Conservation (phyloP, 2,888 invertebrate species). For the Achlya flavicornis region DNA sequence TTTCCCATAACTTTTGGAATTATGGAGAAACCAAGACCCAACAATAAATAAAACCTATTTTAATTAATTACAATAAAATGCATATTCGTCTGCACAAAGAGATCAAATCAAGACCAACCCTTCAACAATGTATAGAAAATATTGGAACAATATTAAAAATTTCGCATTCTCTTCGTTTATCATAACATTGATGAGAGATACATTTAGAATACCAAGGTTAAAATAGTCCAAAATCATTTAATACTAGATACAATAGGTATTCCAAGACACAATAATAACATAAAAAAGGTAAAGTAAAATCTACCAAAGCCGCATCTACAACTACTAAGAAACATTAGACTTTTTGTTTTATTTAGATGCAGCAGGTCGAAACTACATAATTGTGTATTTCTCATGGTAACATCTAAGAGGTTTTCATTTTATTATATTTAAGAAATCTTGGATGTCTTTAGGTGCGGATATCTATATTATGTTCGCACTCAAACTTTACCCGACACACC, state of each 20-base stretch:
- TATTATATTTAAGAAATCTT: neutral
- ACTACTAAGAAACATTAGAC: slow-evolving; percentile 56
- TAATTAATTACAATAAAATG: slow-evolving; percentile 44
- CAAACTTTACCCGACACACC: no score
- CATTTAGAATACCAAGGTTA: neutral
- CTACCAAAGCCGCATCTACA: slow-evolving; percentile 60
- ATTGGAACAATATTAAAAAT: neutral
- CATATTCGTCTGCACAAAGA: slow-evolving; percentile 40
- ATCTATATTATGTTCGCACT: no score
- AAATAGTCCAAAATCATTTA: slow-evolving; percentile 9
- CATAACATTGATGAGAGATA: slow-evolving; percentile 10
- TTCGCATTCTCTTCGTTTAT: neutral
- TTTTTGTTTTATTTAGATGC: slow-evolving; percentile 11
- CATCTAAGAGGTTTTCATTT: neutral
- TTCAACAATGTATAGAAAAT: slow-evolving; percentile 9
- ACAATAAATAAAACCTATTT: slow-evolving; percentile 34
- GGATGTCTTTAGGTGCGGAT: neutral
- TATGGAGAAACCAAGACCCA: slow-evolving; percentile 35
- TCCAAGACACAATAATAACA: slow-evolving; percentile 16
- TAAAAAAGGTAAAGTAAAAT: slow-evolving; percentile 17
- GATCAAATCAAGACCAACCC: slow-evolving; percentile 45
- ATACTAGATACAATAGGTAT: no score
- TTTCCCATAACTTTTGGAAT: slow-evolving; percentile 32
- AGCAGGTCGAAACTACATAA: neutral
- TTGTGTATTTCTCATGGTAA: neutral